Conservation (phyloP, 2,797 vertebrate species). For the Gymnoscopelus microlampas region DNA sequence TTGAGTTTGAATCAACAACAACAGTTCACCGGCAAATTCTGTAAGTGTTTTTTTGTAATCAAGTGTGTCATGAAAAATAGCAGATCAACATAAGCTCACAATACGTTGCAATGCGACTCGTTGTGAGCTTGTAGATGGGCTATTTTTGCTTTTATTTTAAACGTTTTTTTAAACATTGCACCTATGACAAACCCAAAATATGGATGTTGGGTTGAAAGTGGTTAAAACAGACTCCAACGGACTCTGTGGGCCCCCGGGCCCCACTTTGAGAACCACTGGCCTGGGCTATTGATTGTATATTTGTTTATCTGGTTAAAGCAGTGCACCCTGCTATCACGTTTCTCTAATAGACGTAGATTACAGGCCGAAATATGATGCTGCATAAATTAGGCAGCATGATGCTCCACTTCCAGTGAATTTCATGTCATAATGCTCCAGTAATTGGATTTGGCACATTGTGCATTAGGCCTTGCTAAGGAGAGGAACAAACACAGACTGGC, state of each 20-base stretch:
- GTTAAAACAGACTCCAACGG: neutral
- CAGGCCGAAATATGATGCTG: slow-evolving; percentile 77
- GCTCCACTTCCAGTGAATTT: slow-evolving; percentile 71
- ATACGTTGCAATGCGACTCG: too few relatives aligned
- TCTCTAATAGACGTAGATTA: slow-evolving; percentile 72
- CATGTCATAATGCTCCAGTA: slow-evolving; percentile 76
- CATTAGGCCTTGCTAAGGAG: slow-evolving; percentile 75
- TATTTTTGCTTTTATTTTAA: too few relatives aligned
- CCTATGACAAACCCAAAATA: too few relatives aligned
- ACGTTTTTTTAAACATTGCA: too few relatives aligned
- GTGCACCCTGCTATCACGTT: slow-evolving; percentile 68
- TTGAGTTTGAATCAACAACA: neutral
- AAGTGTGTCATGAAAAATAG: too few relatives aligned
- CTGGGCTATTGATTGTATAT: slow-evolving; percentile 66
- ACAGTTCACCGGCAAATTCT: too few relatives aligned
- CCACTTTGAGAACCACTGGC: slow-evolving; percentile 31
- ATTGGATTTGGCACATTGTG: slow-evolving; percentile 75
- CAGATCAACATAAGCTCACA: too few relatives aligned
- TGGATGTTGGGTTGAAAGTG: neutral
- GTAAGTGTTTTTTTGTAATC: too few relatives aligned
- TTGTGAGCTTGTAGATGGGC: too few relatives aligned
- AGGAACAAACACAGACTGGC: slow-evolving; percentile 62
- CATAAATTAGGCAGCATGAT: slow-evolving; percentile 72
- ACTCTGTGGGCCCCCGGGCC: slow-evolving; percentile 33
- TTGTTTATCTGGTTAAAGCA: slow-evolving; percentile 74